These are phyloP conservation scores for Carassius auratus DNA, from an alignment of 2,113 vertebrate species.

Conservation along the genomic window DNA sequence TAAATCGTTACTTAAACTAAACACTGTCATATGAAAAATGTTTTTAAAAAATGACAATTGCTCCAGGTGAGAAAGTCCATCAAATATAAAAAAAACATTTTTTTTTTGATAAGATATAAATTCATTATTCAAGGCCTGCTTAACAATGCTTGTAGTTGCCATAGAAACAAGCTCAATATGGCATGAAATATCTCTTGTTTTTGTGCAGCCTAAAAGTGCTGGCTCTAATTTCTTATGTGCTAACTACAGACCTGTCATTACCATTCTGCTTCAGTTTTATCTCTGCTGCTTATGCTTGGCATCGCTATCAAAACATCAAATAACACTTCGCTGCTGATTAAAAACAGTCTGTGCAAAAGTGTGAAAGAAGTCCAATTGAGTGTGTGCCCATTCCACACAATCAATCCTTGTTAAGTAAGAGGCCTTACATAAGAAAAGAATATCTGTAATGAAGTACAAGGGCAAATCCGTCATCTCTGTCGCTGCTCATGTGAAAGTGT, in stretches of 20 bases:
- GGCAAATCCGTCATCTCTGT: background rate
- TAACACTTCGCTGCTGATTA: background rate
- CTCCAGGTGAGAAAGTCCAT: background rate
- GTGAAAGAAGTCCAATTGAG: slow-evolving; percentile 7
- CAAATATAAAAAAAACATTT: background rate
- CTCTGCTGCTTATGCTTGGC: background rate
- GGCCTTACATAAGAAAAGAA: slow-evolving; percentile 11
- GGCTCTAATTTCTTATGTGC: background rate
- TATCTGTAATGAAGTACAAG: background rate
- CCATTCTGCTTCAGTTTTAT: background rate
- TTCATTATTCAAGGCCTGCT: slow-evolving; percentile 28
- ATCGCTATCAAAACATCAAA: slow-evolving; percentile 9
- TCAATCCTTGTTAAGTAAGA: background rate
- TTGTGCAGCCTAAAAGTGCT: background rate
- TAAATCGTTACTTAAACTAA: background rate
- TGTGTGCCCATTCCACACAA: background rate
- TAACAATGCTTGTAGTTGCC: slow-evolving; percentile 51
- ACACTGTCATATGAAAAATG: background rate
- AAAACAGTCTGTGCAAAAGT: background rate
- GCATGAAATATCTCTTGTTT: slow-evolving; percentile 12
- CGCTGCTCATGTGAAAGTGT: background rate
- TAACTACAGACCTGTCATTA: slow-evolving; percentile 29
- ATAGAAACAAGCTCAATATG: slow-evolving; percentile 53
- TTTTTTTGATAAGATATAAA: background rate
- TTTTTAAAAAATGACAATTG: background rate